Evolutionary conservation across 2,797 vertebrate species (phyloP).

Genomic region (Halcyon badia): DNA sequence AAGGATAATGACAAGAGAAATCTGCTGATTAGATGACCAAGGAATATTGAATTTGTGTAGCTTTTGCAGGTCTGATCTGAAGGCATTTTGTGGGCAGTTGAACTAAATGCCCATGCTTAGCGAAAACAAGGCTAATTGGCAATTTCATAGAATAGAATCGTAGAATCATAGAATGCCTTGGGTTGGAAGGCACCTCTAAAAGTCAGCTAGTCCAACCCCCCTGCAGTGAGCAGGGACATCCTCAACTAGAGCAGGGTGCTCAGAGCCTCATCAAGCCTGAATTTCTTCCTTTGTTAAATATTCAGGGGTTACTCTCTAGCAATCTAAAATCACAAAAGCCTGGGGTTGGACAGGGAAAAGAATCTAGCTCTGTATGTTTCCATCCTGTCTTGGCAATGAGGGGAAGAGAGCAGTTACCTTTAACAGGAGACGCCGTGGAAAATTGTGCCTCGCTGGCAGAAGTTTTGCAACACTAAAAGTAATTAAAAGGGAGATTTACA

Average conservation of each 20-base stretch:
- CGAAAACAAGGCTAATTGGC: neutral
- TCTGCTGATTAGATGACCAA: neutral
- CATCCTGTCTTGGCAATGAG: neutral
- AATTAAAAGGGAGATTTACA: neutral
- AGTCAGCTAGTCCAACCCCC: too few species aligned
- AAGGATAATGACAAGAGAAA: neutral
- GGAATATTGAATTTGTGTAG: neutral
- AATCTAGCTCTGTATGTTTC: neutral
- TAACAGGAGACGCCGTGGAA: neutral
- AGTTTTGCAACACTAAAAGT: neutral
- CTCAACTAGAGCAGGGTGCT: too few species aligned
- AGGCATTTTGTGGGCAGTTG: neutral
- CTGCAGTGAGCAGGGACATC: too few species aligned
- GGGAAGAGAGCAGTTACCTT: neutral
- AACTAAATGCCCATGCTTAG: neutral
- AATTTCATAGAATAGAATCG: neutral
- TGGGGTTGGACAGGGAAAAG: neutral
- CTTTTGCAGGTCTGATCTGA: neutral
- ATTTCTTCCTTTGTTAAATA: neutral
- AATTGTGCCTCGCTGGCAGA: neutral
- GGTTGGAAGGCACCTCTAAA: too few species aligned
- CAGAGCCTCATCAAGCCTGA: too few species aligned
- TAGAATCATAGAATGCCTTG: too few species aligned
- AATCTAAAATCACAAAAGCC: neutral
- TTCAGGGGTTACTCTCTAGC: neutral